Conservation (phyloP, 2,113 vertebrate genomes). For the Poicephalus gulielmi region DNA sequence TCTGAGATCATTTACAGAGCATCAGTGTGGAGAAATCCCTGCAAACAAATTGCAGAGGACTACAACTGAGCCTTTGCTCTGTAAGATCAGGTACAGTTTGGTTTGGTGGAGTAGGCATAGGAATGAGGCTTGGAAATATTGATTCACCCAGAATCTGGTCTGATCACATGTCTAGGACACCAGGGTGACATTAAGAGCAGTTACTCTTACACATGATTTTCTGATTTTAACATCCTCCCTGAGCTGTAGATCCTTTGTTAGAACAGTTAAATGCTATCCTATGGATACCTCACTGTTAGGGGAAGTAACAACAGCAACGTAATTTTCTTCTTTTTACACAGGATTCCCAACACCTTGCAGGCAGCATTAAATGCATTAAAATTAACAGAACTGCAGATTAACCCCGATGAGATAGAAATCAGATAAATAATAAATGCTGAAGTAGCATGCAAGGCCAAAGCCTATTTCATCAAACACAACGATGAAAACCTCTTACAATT, state of each 20-base stretch:
- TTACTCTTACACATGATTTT: background rate
- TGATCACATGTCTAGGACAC: background rate
- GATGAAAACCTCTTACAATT: background rate
- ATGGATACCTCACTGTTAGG: rapidly evolving
- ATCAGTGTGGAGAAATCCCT: background rate
- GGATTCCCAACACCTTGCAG: background rate
- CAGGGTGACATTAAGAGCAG: background rate
- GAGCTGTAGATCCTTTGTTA: background rate
- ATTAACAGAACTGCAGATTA: slow-evolving; percentile 23
- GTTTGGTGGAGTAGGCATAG: background rate
- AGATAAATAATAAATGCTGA: slow-evolving; percentile 23
- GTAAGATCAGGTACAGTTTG: background rate
- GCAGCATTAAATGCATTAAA: slow-evolving; percentile 14
- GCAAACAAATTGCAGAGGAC: rapidly evolving
- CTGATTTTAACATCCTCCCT: background rate
- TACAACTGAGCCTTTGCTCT: background rate
- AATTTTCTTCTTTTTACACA: background rate
- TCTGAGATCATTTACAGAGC: background rate
- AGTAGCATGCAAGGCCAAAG: background rate
- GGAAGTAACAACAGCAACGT: background rate
- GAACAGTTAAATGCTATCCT: background rate
- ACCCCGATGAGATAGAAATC: slow-evolving; percentile 17
- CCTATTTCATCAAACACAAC: background rate
- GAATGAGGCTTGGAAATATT: background rate
- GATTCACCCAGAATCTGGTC: background rate